Percentiles rank a stretch among this genome's conserved stretches.
Evolutionary conservation across 2,888 invertebrate genomes (phyloP).

Genomic region (Tenthredo notha): DNA sequence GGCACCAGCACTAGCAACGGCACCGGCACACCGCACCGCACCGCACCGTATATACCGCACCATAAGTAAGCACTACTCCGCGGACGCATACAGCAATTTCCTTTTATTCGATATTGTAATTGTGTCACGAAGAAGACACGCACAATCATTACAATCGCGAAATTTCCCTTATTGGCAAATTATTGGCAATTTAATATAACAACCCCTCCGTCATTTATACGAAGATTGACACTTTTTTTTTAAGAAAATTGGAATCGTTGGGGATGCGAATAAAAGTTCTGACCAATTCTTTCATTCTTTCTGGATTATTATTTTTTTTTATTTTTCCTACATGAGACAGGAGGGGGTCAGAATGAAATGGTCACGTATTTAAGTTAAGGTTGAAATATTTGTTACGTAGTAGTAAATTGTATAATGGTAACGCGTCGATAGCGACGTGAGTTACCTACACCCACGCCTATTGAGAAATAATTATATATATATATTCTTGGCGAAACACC

Average conservation of each 20-base stretch:
- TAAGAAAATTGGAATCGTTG: too few relatives aligned
- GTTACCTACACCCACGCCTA: slow-evolving; percentile 60
- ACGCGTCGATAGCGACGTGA: slow-evolving; percentile 45
- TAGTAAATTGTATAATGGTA: not conserved
- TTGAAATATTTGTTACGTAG: slow-evolving; percentile 15
- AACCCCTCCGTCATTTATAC: not conserved
- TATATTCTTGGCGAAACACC: slow-evolving; percentile 61
- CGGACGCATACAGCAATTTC: slow-evolving; percentile 70
- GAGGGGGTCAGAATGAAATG: not conserved
- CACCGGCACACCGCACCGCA: not conserved
- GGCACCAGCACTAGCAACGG: not conserved
- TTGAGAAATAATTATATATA: slow-evolving; percentile 67
- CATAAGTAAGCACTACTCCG: slow-evolving; percentile 37
- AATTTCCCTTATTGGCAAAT: slow-evolving; percentile 56
- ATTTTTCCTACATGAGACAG: not conserved
- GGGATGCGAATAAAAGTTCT: too few relatives aligned
- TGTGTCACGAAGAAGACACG: slow-evolving; percentile 62
- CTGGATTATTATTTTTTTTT: too few relatives aligned
- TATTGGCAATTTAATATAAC: slow-evolving; percentile 59
- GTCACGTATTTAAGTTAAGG: not conserved
- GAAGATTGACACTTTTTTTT: too few relatives aligned
- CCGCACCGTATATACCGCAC: not conserved
- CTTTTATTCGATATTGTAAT: slow-evolving; percentile 69
- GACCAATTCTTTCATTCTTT: not conserved
- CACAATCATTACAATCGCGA: not conserved